Conservation (phyloP, 2,888 invertebrate genomes). For the Harpagoxenus sublaevis region DNA sequence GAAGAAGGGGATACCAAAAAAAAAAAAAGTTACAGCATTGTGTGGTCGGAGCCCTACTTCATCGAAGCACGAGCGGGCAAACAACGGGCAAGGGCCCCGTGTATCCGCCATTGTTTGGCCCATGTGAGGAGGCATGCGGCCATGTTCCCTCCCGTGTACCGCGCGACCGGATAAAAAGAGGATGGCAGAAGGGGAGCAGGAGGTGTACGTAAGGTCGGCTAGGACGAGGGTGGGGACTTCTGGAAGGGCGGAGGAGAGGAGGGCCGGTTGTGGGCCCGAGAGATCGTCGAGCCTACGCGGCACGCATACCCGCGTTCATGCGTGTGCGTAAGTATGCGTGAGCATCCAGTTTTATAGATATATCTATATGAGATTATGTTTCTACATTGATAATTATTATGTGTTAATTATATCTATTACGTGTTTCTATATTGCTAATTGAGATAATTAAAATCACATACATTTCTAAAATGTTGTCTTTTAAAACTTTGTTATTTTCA, state of each 20-base stretch:
- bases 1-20: slow-evolving; percentile 40
- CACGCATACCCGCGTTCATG: slow-evolving; percentile 25
- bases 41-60: slow-evolving; percentile 73
- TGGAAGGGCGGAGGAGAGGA: slow-evolving; percentile 68
- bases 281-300: slow-evolving; percentile 49
- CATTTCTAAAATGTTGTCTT: not conserved
- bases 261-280: slow-evolving; percentile 69
- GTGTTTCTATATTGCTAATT: not conserved
- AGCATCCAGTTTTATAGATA: not conserved
- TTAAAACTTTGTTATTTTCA: not conserved
- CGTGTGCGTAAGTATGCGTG: not conserved
- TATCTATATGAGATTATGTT: not conserved
- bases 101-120: slow-evolving; percentile 85
- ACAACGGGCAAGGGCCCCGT: slow-evolving; percentile 75
- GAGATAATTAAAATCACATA: not conserved
- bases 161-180: slow-evolving; percentile 82
- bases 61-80: slow-evolving; percentile 78
- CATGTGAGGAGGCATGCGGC: slow-evolving; percentile 83
- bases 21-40: slow-evolving; percentile 70
- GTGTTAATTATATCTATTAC: too few species aligned
- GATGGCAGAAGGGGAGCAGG: slow-evolving; percentile 75
- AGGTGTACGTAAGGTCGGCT: slow-evolving; percentile 68
- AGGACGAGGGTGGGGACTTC: slow-evolving; percentile 61
- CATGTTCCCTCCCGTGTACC: slow-evolving; percentile 83
- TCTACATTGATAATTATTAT: slow-evolving; percentile 6